Percentiles rank a stretch among this genome's conserved stretches.
Conservation (phyloP, 1,140 invertebrate species). For the Monomorium pharaonis region DNA sequence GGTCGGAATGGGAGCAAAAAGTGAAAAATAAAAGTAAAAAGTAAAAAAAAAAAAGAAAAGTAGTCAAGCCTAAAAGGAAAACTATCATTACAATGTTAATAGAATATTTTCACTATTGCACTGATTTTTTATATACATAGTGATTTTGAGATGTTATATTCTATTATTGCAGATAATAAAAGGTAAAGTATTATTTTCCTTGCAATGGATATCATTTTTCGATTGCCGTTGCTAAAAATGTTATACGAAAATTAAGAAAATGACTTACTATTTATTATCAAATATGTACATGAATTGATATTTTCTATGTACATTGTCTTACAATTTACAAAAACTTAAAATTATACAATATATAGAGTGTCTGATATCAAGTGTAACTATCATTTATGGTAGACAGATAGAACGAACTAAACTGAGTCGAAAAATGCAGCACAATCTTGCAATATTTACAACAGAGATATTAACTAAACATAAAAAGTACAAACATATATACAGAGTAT, state of each 20-base stretch:
- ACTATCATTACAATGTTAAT: not conserved
- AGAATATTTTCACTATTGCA: not conserved
- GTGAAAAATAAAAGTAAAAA: not conserved
- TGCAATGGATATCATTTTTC: not conserved
- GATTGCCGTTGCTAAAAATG: not conserved
- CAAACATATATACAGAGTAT: slow-evolving; percentile 13
- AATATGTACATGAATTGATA: slow-evolving; percentile 1
- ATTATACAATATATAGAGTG: not conserved
- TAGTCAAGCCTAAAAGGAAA: not conserved
- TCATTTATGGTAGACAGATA: no score
- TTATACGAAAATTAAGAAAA: not conserved
- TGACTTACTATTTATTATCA: not conserved
- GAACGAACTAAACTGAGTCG: no score
- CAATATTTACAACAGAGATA: no score
- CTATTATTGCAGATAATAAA: slow-evolving; percentile 6
- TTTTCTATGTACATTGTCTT: slow-evolving; percentile 18
- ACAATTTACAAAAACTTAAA: slow-evolving; percentile 1
- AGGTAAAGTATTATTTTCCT: not conserved
- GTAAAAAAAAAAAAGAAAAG: not conserved
- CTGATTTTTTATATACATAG: not conserved
- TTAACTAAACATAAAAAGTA: no score
- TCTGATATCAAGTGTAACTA: no score
- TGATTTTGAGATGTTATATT: not conserved
- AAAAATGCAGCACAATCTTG: no score
- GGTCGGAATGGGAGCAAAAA: slow-evolving; percentile 77